Conservation (phyloP, 2,888 invertebrate species). For the Chymomyza caudatula region DNA sequence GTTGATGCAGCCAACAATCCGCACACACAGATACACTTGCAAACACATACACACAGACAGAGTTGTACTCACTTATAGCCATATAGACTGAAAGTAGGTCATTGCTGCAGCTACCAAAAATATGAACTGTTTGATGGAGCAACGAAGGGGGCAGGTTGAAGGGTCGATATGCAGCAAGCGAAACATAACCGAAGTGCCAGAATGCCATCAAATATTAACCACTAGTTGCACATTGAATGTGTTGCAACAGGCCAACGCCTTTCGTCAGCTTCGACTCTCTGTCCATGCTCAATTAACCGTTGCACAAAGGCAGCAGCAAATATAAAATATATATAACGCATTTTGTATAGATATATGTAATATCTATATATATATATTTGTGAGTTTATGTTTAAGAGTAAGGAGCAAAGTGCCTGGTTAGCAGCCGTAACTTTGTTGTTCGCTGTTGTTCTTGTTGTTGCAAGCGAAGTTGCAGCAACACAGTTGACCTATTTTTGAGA, state of each 20-base stretch:
- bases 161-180: conserved; percentile 5
- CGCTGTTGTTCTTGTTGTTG: not conserved
- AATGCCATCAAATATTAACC: conserved; percentile 67
- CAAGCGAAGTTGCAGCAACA: conserved; percentile 27
- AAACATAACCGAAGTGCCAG: conserved; percentile 3
- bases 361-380: conserved; percentile 19
- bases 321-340: not conserved
- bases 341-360: not conserved
- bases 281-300: conserved; percentile 1
- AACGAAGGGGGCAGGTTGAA: conserved; percentile 5
- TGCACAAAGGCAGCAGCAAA: conserved; percentile 21
- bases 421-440: conserved; percentile 49
- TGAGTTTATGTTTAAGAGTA: not conserved
- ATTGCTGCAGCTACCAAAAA: conserved; percentile 30
- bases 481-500: conserved; percentile 62
- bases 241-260: conserved; percentile 17
- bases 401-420: conserved; percentile 24
- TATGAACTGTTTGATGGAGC: not conserved
- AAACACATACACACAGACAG: not conserved
- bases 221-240: conserved; percentile 55
- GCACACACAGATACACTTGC: not conserved
- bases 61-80: not conserved
- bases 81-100: conserved; percentile 61
- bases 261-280: not conserved
- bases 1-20: conserved; percentile 51